These are phyloP conservation scores for Drosophila setifemur DNA, from an alignment of 1,140 invertebrate species.

Conservation along the genomic window DNA sequence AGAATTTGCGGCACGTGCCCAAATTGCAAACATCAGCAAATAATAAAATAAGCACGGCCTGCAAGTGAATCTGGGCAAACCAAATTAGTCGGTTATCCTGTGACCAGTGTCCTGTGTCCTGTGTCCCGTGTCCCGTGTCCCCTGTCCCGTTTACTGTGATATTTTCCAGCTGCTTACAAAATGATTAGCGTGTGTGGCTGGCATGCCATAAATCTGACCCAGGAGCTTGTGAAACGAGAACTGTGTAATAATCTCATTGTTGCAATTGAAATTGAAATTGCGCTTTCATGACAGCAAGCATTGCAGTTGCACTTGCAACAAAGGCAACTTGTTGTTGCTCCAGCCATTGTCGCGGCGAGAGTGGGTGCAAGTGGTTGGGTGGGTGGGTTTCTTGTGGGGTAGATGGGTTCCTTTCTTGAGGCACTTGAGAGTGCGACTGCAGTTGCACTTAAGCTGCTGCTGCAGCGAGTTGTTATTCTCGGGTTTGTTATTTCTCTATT, in stretches of 20 bases:
- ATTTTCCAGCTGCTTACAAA: constrained; percentile 24
- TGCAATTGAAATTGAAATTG: constrained; percentile 17
- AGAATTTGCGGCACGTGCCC: constrained; percentile 79
- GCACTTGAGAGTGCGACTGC: constrained; percentile 52
- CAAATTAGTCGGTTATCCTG: constrained; percentile 52
- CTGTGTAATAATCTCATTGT: constrained; percentile 42
- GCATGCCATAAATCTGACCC: constrained; percentile 50
- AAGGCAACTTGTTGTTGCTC: constrained; percentile 38
- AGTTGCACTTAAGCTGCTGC: constrained; percentile 59
- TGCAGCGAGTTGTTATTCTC: constrained; percentile 32
- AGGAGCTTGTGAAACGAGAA: constrained; percentile 4
- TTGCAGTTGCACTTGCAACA: constrained; percentile 29
- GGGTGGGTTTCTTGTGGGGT: too few relatives aligned
- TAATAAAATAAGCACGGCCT: constrained; percentile 74
- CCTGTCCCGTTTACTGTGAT: neutral
- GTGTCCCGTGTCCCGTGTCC: neutral
- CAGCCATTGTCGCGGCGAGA: neutral
- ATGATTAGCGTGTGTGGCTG: constrained; percentile 66
- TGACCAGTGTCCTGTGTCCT: constrained; percentile 2
- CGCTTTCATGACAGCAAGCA: constrained; percentile 7
- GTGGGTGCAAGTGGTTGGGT: neutral
- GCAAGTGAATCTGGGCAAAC: constrained; percentile 35
- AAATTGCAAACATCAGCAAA: constrained; percentile 82
- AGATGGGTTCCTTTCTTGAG: too few relatives aligned
- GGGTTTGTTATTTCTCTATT: constrained; percentile 24